phyloP scores from a whole-genome alignment of 2,888 invertebrate species.

The Gastrophysa polygoni region DNA sequence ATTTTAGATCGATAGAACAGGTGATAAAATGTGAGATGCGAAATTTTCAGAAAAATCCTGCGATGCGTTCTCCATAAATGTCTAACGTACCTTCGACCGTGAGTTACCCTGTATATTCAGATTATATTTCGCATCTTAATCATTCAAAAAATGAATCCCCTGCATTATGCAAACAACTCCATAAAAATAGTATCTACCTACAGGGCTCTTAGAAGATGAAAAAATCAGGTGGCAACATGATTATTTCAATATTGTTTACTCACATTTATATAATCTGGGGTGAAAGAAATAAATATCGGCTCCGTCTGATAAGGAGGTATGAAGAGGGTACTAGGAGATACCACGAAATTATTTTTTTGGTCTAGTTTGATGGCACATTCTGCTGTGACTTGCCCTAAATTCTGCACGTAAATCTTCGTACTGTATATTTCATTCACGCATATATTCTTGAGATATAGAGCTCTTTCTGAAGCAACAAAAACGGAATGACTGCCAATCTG shows the following conservation, averaged over 20 bases:
- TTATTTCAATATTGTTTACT: slow-evolving; percentile 42
- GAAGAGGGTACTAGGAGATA: slow-evolving; percentile 47
- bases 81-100: too few species aligned
- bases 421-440: slow-evolving; percentile 50
- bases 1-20: too few species aligned
- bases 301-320: slow-evolving; percentile 54
- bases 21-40: too few species aligned
- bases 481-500: slow-evolving; percentile 53
- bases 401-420: slow-evolving; percentile 54
- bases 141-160: too few species aligned
- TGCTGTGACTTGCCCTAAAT: slow-evolving; percentile 54
- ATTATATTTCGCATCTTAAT: too few species aligned
- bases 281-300: slow-evolving; percentile 54
- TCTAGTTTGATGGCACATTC: slow-evolving; percentile 43
- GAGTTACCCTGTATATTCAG: too few species aligned
- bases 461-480: slow-evolving; percentile 51
- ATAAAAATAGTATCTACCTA: too few species aligned
- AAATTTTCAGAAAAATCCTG: too few species aligned
- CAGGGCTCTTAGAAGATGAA: slow-evolving; percentile 36
- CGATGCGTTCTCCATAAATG: too few species aligned
- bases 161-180: too few species aligned
- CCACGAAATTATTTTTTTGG: slow-evolving; percentile 44
- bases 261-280: slow-evolving; percentile 57
- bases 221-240: too few species aligned
- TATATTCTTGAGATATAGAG: slow-evolving; percentile 55